phyloP scores from a whole-genome alignment of 2,113 vertebrate genomes.

The Bolborhynchus lineola region DNA sequence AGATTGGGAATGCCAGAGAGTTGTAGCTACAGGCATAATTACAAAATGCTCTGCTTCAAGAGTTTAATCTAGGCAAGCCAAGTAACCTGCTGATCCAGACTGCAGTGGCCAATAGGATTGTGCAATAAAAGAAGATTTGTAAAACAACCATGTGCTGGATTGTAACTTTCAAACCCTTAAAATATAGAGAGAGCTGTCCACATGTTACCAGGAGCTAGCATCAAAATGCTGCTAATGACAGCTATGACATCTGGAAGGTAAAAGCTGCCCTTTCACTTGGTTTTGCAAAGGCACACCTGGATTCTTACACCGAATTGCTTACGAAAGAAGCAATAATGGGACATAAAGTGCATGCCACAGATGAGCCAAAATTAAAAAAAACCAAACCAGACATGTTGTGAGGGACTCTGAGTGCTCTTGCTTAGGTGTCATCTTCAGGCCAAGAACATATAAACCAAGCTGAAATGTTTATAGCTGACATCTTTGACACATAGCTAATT shows the following conservation, averaged over 20 bases:
- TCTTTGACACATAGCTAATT: neutral
- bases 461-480: neutral
- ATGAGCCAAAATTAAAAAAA: neutral
- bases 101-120: neutral
- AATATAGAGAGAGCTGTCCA: neutral
- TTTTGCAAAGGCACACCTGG: neutral
- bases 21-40: conserved; percentile 18
- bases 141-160: neutral
- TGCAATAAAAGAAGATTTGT: neutral
- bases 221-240: neutral
- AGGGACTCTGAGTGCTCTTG: neutral
- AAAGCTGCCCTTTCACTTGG: neutral
- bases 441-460: neutral
- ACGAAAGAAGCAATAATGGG: neutral
- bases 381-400: accelerated
- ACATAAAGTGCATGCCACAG: neutral
- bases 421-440: neutral
- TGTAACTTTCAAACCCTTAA: neutral
- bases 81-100: conserved; percentile 37
- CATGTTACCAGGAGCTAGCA: neutral
- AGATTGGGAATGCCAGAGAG: conserved; percentile 13
- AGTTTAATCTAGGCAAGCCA: conserved; percentile 37
- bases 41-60: conserved; percentile 22
- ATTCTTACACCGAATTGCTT: neutral
- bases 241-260: neutral